These are phyloP conservation scores for Holothuria leucospilota DNA, from an alignment of 53 echinoderm and acorn worm species.

Conservation along the genomic window DNA sequence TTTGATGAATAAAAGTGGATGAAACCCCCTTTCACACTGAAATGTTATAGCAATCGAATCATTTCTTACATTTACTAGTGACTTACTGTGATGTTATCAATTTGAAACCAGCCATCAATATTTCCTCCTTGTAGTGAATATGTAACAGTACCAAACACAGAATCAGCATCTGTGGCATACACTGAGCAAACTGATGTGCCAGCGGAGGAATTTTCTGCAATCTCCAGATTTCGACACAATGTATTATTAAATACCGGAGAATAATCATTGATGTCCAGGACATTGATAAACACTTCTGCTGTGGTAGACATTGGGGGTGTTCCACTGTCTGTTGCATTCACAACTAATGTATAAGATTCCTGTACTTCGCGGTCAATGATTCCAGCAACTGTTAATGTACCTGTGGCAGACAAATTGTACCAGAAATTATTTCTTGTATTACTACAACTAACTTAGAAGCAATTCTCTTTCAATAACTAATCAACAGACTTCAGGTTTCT, in stretches of 20 bases:
- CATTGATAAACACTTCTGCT: constrained; percentile 26
- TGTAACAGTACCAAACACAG: constrained; percentile 42
- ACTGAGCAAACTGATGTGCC: constrained; percentile 51
- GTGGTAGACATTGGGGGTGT: constrained; percentile 12
- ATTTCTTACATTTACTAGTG: too few relatives aligned
- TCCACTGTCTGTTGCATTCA: constrained; percentile 64
- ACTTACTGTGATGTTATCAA: constrained; percentile 57
- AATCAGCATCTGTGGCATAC: constrained; percentile 56
- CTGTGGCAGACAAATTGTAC: constrained; percentile 17
- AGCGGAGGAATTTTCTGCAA: constrained; percentile 35
- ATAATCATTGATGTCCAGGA: constrained; percentile 77
- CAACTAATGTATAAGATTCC: constrained; percentile 15
- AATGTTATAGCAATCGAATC: too few relatives aligned
- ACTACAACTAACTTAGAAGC: too few relatives aligned
- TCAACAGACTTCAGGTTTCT: too few relatives aligned
- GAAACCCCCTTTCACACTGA: too few relatives aligned
- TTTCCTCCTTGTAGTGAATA: constrained; percentile 66
- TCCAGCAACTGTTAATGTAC: constrained; percentile 55
- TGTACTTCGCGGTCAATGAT: constrained; percentile 64
- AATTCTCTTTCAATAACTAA: too few relatives aligned
- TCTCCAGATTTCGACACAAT: not conserved
- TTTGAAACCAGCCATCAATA: constrained; percentile 40
- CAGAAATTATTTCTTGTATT: too few relatives aligned
- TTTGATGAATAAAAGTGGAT: too few relatives aligned
- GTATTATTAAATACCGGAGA: constrained; percentile 59